Evolutionary conservation across 35 echinoderm and acorn worm species (phyloP).

Genomic region (Ophioderma brevispina): DNA sequence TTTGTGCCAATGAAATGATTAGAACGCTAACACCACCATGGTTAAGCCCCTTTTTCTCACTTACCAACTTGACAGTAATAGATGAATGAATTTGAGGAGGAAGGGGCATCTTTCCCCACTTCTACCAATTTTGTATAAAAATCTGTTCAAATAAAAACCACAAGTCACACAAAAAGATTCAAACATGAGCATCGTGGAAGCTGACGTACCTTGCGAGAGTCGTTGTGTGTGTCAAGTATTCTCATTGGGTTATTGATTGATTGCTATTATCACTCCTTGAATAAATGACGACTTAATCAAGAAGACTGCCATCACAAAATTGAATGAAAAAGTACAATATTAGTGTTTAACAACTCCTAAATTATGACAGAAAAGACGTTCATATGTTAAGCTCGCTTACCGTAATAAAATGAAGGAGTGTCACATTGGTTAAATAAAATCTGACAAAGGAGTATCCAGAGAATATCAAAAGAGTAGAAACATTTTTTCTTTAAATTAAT

Average conservation of each 20-base stretch:
- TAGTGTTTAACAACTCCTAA: neutral
- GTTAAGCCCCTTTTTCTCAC: neutral
- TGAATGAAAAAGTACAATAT: neutral
- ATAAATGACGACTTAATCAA: neutral
- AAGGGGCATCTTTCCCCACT: neutral
- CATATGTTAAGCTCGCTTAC: too few species aligned
- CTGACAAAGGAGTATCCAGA: too few species aligned
- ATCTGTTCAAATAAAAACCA: constrained; percentile 1
- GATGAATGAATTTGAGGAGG: neutral
- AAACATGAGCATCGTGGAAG: too few species aligned
- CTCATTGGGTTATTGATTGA: neutral
- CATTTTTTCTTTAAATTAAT: too few species aligned
- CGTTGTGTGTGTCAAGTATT: neutral
- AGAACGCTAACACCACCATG: too few species aligned
- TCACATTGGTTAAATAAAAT: too few species aligned
- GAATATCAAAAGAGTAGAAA: too few species aligned
- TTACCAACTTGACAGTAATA: constrained; percentile 7
- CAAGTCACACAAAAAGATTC: too few species aligned
- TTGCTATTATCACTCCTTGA: neutral
- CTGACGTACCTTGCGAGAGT: neutral
- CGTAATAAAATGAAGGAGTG: too few species aligned
- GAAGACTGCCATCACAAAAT: neutral
- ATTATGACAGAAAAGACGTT: too few species aligned
- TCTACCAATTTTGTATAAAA: neutral
- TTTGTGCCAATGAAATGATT: too few species aligned